These are phyloP conservation scores for Agapetus fuscipes DNA, from an alignment of 2,888 invertebrate genomes.

Conservation along the genomic window DNA sequence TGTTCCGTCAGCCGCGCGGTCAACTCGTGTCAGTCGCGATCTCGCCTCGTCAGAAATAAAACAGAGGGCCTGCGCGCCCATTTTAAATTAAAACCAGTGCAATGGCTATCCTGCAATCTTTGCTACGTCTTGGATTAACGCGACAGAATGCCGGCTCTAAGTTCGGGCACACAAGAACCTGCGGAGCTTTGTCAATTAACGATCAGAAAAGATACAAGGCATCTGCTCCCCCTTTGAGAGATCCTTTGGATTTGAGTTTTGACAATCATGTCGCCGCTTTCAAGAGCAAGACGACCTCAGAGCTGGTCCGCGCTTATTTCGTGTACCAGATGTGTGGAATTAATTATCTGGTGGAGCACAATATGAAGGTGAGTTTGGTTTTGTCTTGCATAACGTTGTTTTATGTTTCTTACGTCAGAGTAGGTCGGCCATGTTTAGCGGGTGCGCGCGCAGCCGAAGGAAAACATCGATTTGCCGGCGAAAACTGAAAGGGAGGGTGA, in stretches of 20 bases:
- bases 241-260: slow-evolving; percentile 78
- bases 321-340: slow-evolving; percentile 89
- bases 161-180: not conserved
- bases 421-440: not conserved
- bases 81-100: not conserved
- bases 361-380: slow-evolving; percentile 80
- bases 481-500: no score
- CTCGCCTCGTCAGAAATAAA: no score
- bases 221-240: slow-evolving; percentile 30
- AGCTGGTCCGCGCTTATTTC: slow-evolving; percentile 80
- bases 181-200: not conserved
- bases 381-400: no score
- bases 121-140: slow-evolving; percentile 11
- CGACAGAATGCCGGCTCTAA: slow-evolving; percentile 2
- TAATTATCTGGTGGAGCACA: slow-evolving; percentile 82
- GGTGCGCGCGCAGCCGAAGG: not conserved
- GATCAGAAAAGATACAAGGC: not conserved
- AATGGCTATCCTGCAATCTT: slow-evolving; percentile 17
- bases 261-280: slow-evolving; percentile 84
- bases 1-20: slow-evolving; percentile 9
- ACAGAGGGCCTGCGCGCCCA: no score
- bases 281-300: slow-evolving; percentile 90
- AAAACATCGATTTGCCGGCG: not conserved
- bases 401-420: not conserved
- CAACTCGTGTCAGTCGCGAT: slow-evolving; percentile 5